Conservation (phyloP, 2,888 invertebrate genomes). For the Melanchra persicariae region DNA sequence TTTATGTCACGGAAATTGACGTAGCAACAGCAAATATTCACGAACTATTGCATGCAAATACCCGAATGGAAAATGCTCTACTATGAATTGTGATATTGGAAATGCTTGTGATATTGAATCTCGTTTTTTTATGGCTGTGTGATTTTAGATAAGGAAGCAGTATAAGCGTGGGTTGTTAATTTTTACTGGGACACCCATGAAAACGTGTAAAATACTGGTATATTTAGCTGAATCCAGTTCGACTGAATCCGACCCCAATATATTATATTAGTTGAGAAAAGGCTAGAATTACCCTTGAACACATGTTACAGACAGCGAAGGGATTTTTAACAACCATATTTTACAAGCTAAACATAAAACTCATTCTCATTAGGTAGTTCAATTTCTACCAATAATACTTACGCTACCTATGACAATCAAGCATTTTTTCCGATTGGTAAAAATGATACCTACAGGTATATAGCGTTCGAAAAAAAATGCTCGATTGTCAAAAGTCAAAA, state of each 20-base stretch:
- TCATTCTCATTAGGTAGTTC: neutral
- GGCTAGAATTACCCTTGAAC: too few relatives aligned
- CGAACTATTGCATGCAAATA: constrained; percentile 4
- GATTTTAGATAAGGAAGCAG: neutral
- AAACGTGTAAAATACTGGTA: too few relatives aligned
- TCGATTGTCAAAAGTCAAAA: too few relatives aligned
- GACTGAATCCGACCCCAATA: too few relatives aligned
- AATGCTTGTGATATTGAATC: neutral
- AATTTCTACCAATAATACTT: neutral
- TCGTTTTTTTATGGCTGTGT: neutral
- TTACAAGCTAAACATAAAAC: too few relatives aligned
- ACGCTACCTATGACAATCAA: neutral
- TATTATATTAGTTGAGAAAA: too few relatives aligned
- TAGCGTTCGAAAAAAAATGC: too few relatives aligned
- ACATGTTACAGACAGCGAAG: too few relatives aligned
- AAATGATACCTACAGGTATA: too few relatives aligned
- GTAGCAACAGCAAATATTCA: constrained; percentile 15
- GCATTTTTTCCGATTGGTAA: neutral
- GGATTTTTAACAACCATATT: too few relatives aligned
- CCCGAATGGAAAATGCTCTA: neutral
- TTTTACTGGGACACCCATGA: neutral
- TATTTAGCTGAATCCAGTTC: too few relatives aligned
- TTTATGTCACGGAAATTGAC: constrained; percentile 43
- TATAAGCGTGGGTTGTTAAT: neutral
- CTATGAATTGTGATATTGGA: constrained; percentile 5